Conservation (phyloP, 2,888 invertebrate genomes). For the Parochlus steinenii region DNA sequence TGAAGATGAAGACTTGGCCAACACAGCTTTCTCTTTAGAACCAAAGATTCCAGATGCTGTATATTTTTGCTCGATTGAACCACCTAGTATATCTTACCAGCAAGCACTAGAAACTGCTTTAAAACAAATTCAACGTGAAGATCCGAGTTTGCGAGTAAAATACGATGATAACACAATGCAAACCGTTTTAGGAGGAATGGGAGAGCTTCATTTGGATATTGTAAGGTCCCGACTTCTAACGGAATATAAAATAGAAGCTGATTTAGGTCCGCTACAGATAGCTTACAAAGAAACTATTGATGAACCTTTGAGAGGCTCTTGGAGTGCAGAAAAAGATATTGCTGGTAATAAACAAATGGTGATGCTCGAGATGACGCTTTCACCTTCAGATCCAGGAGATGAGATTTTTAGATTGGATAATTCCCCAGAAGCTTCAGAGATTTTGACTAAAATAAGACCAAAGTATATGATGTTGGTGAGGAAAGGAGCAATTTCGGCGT, state of each 20-base stretch:
- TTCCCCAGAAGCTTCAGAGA: slow-evolving; percentile 46
- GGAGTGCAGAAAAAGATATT: slow-evolving; percentile 27
- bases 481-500: slow-evolving; percentile 50
- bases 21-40: slow-evolving; percentile 30
- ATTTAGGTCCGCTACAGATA: slow-evolving; percentile 81
- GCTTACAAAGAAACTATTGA: slow-evolving; percentile 69
- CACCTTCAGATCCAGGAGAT: background rate
- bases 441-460: slow-evolving; percentile 46
- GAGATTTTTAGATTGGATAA: slow-evolving; percentile 38
- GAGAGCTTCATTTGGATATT: slow-evolving; percentile 91
- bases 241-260: slow-evolving; percentile 83
- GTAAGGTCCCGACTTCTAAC: slow-evolving; percentile 72
- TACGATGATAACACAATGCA: slow-evolving; percentile 70
- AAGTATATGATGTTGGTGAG: slow-evolving; percentile 51
- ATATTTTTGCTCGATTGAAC: slow-evolving; percentile 91
- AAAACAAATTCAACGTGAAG: slow-evolving; percentile 65
- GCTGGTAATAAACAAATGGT: slow-evolving; percentile 27
- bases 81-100: slow-evolving; percentile 64
- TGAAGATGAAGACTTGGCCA: slow-evolving; percentile 23
- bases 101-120: slow-evolving; percentile 63
- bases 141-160: slow-evolving; percentile 71
- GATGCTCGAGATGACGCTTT: slow-evolving; percentile 22
- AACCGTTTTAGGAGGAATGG: slow-evolving; percentile 85
- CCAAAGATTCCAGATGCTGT: slow-evolving; percentile 81
- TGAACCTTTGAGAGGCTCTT: slow-evolving; percentile 17